Evolutionary conservation across 1,140 invertebrate species (phyloP), one percentile per base, ranked within the genome.

Genomic region (Cotesia chilonis): DNA sequence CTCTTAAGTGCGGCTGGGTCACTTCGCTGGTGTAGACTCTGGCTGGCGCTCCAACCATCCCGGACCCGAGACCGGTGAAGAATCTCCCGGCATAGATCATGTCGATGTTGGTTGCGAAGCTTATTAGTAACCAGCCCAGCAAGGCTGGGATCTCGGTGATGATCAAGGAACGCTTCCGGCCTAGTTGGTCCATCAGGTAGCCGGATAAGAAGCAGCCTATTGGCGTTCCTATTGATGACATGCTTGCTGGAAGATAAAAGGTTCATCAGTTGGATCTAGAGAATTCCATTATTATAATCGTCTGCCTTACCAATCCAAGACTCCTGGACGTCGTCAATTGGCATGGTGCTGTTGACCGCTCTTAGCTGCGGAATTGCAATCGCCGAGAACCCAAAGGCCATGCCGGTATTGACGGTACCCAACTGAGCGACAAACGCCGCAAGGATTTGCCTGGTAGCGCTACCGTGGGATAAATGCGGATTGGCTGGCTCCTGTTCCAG

Each of bases 381-480:
- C 2, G 92, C 92, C 0, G 92, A 92, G 78, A 93, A 94, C 0
- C 92, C 92, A 79, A 93, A 92, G 0, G 89, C 89, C 88, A 92
- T 90, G 28, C 92, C 92, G 1, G 91, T 92, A 77, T 92, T 92
- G 55, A 92, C 88, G n/a, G 91, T 92, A 0, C 91, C 91, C 12
- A 92, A 82, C 76, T 92, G 92, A 0, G 90, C 91, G 0, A 91
- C 84, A 35, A 92, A 80, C 0, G 91, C 88, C 2, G 90, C 91
- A 67, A 91, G 20, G 3, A 92, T 88, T 85, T 92, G 90, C 57
- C 84, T 84, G 5, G 88, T 77, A 0, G 89, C 85, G 75, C 90
- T 91, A 4, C 89, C 89, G 71, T 85, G 81, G 1, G 81, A 81
- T 63, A 80, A 79, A 65, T 87, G 88, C 14, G 74, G 80, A 6